Evolutionary conservation across 2,888 invertebrate genomes (phyloP), one percentile per base, ranked within the genome.

Genomic region (Leptinotarsa haldemani): DNA sequence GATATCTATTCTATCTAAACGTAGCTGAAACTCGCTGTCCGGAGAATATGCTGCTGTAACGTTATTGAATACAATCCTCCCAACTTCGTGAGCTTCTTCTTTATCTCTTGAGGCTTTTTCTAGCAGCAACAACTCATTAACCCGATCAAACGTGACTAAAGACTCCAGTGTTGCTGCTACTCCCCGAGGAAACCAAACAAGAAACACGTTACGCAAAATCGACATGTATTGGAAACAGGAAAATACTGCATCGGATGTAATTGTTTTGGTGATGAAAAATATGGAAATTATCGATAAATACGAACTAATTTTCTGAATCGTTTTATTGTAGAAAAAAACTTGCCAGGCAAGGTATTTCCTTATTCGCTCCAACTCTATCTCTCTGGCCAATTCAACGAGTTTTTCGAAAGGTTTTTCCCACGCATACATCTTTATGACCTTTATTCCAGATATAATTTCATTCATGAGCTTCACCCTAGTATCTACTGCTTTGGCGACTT

Each of bases 381-480:
- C 20, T 20, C 56, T 56, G 18, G 56, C 56, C 12, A 7, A n/a
- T 18, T 56, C 20, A 2, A 56, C 20, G 3, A 56, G 56, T 20
- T 56, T 56, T 20, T 20, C 56, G 56, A 56, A 56, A 18, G 56
- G 56, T 56, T 56, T 18, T 18, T 56, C 56, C 56, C 56, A 56
- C 1, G 56, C 56, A 3, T 56, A 56, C 56, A 56, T 22, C 5
- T 56, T 56, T n/a, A 56, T 56, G n/a, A 56, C 56, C 18, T 56
- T 56, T 16, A 56, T 18, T 56, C 56, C 56, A 12, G 56, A 56
- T 56, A 56, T 56, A 18, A 56, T 56, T 0, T 56, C 56, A 18
- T 56, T 16, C 56, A 56, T 56, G 12, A 56, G 20, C 12, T 56
- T 56, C 12, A 56, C 56, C 20, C 56, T 56, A 18, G 7, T 18